phyloP scores from a whole-genome alignment of 2,888 invertebrate species.

The Petrophora chlorosata region DNA sequence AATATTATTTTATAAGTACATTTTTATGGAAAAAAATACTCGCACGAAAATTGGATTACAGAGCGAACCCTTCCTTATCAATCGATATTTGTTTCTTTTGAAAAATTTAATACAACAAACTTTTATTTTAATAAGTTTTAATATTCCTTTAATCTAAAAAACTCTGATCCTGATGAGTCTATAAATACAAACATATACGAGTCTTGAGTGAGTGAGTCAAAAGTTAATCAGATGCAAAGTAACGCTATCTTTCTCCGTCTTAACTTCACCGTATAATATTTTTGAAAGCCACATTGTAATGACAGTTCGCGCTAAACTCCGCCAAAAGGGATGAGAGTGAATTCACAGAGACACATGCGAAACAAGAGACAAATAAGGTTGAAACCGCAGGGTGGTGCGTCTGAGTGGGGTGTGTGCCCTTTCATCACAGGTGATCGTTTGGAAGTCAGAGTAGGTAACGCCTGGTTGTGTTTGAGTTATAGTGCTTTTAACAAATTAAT shows the following conservation, averaged over 20 bases:
- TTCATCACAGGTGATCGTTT: slow-evolving; percentile 38
- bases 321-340: slow-evolving; percentile 32
- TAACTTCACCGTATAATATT: slow-evolving; percentile 15
- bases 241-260: neutral
- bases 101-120: too few species aligned
- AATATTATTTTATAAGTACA: too few species aligned
- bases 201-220: too few species aligned
- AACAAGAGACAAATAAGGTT: slow-evolving; percentile 43
- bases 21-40: too few species aligned
- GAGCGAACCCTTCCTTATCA: too few species aligned
- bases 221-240: too few species aligned
- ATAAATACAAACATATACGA: too few species aligned
- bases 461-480: slow-evolving; percentile 9
- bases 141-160: too few species aligned
- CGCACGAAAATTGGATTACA: too few species aligned
- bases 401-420: slow-evolving; percentile 28
- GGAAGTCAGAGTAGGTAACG: slow-evolving; percentile 31
- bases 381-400: slow-evolving; percentile 41
- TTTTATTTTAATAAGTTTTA: too few species aligned
- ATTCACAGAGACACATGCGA: slow-evolving; percentile 39
- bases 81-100: too few species aligned
- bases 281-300: slow-evolving; percentile 33
- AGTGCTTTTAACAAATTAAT: neutral
- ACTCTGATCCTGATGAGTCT: too few species aligned
- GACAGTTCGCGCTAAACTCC: slow-evolving; percentile 27